Base-by-base conservation (phyloP, 2,888 invertebrate species). In the Trissoscelio sp. region DNA sequence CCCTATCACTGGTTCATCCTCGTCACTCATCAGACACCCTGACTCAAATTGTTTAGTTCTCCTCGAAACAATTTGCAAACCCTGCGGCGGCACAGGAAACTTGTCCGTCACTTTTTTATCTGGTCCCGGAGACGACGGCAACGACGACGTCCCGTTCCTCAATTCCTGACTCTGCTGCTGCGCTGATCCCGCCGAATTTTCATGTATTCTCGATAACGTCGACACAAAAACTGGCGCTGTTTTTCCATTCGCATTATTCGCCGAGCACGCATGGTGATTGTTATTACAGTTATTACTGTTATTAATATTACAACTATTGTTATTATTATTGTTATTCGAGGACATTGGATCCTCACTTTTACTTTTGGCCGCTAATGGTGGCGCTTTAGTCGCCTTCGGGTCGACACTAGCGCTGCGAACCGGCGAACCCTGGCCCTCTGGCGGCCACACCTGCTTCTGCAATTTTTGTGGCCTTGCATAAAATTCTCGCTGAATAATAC, bases 401-500 rank as follows among this genome's bases (percentile, higher is more conserved):
- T 64, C 75, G 3, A 57, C 70, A 44, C 53, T 70, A 18, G 74
- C 39, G 39, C 66, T 44, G 5, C 39, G 37, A 55, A 82, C 51
- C 72, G 86, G 18, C 80, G 84, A 20, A 3, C 62, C 18, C 14
- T 87, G 85, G 24, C 90, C 88, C 22, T 82, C 93, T 86, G 95
- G 95, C 0, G 95, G 95, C 95, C 95, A 95, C 42, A 94, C 93
- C 14, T 94, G 94, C 85, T 94, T 94, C 85, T 95, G 95, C 81
- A 96, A 91, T 88, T 95, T 96, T 88, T 95, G 95, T 18, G 96
- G 96, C 87, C 95, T 93, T n/a, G 95, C 94, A 87, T 96, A 96
- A 89, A 96, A 96, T 89, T 96, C 96, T 60, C 94, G 93, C 79
- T 94, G 94, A 42, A 94, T 94, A 60, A 93, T 92, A 0, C 88